Evolutionary conservation across 53 echinoderm and acorn worm genomes (phyloP), one percentile per base, ranked within the genome.

Genomic region (Stichopus horrens): DNA sequence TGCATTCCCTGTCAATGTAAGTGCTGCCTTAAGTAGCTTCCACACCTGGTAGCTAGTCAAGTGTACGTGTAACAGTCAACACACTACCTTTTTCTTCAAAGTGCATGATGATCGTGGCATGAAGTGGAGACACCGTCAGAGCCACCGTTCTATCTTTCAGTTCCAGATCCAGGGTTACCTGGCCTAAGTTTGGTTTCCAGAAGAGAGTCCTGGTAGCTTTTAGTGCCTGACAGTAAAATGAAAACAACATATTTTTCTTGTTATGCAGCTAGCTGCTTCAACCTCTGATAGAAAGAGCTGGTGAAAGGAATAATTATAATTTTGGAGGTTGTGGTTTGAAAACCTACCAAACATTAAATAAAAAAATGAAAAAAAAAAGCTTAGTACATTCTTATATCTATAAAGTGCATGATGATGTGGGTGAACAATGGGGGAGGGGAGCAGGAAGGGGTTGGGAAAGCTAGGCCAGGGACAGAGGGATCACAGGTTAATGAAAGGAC

Each of bases 181-280:
- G 90, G 4, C 99, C 99, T 0, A 98, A 89, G 73, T 98, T 92
- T 11, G 99, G 94, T 83, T 98, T 98, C 99, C 99, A 98, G 87
- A 93, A 95, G 57, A 98, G 79, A 4, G 99, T 98, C 9, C 99
- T 93, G 92, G 94, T 96, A 10, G 96, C 99, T 73, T 98, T 98
- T 71, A 98, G 87, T 4, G 91, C 93, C 96, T 96, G 53, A 52
- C 52, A 58, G 81, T 79, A 73, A 52, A 75, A 10, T 37, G 77
- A 54, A 76, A 76, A 37, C 37, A 37, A 37, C 0, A 3, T 67
- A n/a, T 14, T 67, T 67, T 14, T 11, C 68, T 67, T 14, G n/a
- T 11, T 67, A 1, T 11, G 13, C n/a, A 14, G 11, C 4, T 4
- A n/a, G 3, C 68, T 14, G 68, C 68, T 14, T 14, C n/a, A 11